Percentiles rank a stretch among this genome's conserved stretches.
These are phyloP conservation scores for Drosophila melanica DNA, from an alignment of 1,140 invertebrate genomes.

Conservation along the genomic window DNA sequence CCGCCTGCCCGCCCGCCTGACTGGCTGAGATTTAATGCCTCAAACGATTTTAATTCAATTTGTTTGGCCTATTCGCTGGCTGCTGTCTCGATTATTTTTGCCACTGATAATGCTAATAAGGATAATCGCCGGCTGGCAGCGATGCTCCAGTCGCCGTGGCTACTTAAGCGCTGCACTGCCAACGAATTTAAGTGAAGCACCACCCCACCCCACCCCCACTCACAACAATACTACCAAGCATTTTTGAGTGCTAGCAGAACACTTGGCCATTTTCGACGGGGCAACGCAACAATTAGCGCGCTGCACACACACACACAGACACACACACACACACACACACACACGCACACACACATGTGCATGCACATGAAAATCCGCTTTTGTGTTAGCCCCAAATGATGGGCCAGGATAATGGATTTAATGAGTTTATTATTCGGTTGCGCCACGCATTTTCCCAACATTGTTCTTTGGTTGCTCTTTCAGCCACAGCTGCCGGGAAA, in stretches of 20 bases:
- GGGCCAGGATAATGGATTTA: conserved; percentile 79
- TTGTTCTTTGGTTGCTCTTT: conserved; percentile 19
- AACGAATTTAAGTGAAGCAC: neutral
- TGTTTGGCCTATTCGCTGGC: conserved; percentile 53
- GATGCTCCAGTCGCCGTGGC: conserved; percentile 30
- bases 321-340: conserved; percentile 27
- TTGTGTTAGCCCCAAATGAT: conserved; percentile 73
- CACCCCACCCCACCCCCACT: neutral
- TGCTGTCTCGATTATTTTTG: conserved; percentile 75
- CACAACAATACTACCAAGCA: neutral
- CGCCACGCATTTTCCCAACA: conserved; percentile 32
- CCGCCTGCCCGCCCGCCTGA: conserved; percentile 24
- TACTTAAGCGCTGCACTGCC: conserved; percentile 56
- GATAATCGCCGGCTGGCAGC: conserved; percentile 62
- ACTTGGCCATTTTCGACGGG: neutral
- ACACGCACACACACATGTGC: conserved; percentile 1
- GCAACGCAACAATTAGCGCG: conserved; percentile 68
- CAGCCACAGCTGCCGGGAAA: neutral
- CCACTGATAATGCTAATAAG: conserved; percentile 81
- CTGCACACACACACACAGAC: conserved; percentile 38
- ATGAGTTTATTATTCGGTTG: conserved; percentile 78
- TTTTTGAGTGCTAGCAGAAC: conserved; percentile 16
- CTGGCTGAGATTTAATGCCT: conserved; percentile 71
- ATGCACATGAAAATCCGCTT: conserved; percentile 59
- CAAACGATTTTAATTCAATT: conserved; percentile 76